Evolutionary conservation across 2,888 invertebrate genomes (phyloP).

Genomic region (Tetragnatha montana): DNA sequence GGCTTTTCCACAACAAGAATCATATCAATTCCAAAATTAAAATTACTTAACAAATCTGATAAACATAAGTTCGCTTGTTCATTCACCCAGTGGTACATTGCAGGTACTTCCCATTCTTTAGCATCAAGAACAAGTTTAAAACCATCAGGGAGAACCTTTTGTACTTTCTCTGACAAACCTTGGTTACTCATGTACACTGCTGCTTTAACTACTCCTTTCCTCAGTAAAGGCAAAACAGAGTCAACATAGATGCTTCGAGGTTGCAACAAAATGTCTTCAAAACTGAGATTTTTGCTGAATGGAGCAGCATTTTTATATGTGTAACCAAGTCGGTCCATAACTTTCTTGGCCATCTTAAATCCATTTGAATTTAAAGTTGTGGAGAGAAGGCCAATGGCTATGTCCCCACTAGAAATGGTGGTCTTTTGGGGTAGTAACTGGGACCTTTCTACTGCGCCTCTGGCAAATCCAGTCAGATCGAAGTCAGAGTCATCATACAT

Average conservation of each 20-base stretch:
- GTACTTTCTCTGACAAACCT: slow-evolving; percentile 91
- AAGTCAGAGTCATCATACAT: slow-evolving; percentile 90
- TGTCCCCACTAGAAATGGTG: slow-evolving; percentile 84
- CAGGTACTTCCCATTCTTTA: slow-evolving; percentile 79
- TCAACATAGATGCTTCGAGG: slow-evolving; percentile 93
- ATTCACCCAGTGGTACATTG: slow-evolving; percentile 93
- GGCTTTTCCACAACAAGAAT: slow-evolving; percentile 84
- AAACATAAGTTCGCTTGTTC: slow-evolving; percentile 84
- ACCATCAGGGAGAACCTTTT: slow-evolving; percentile 85
- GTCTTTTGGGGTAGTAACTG: slow-evolving; percentile 84
- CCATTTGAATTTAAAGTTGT: slow-evolving; percentile 96
- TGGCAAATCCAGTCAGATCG: slow-evolving; percentile 96
- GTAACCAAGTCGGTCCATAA: slow-evolving; percentile 83
- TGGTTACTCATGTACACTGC: slow-evolving; percentile 96
- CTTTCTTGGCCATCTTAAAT: slow-evolving; percentile 89
- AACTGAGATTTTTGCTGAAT: slow-evolving; percentile 80
- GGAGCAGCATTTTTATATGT: slow-evolving; percentile 86
- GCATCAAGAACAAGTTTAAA: slow-evolving; percentile 84
- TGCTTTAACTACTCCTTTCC: slow-evolving; percentile 85
- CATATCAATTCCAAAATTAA: slow-evolving; percentile 97
- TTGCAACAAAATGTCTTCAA: slow-evolving; percentile 88
- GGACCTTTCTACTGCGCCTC: slow-evolving; percentile 90
- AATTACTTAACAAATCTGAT: slow-evolving; percentile 89
- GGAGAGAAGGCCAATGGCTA: slow-evolving; percentile 90
- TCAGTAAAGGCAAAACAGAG: slow-evolving; percentile 83